Base-by-base conservation (phyloP, 2,888 invertebrate genomes). In the Scaptomyza reducta region DNA sequence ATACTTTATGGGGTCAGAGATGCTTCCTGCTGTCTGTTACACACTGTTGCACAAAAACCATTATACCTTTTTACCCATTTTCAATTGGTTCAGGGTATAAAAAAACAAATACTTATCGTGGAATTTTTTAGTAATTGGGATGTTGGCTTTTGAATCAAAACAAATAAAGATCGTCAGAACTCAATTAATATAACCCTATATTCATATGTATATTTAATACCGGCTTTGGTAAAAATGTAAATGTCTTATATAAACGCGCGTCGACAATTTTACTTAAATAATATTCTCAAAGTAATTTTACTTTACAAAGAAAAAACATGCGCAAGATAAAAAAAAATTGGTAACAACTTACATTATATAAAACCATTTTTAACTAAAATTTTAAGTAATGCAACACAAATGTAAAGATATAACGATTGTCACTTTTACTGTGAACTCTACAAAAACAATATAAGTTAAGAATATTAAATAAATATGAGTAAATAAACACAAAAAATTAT, bases 381-480 rank as follows among this genome's bases (percentile, higher is more conserved):
- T 35, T 22, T n/a, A 22, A 16, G 13, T 29, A 29, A 38, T 14
- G 22, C 6, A 74, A 44, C 22, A 46, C 29, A 68, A 14, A 45
- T 13, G 31, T 22, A 38, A 31, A 46, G 9, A 33, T 54, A 25
- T 42, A 56, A 25, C 18, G 11, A 29, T 27, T 33, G 40, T 55
- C 77, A 56, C 55, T 76, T 31, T 31, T 64, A 63, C 72, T 76
- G 42, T 35, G 40, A 29, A 57, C 14, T 57, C 9, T 44, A 45
- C 7, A 31, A 45, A 22, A 65, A 65, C 35, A 54, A 40, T 41
- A 63, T 50, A 54, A 18, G 13, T 42, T 41, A 22, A 50, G 42
- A 50, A 59, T 75, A 60, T 31, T 46, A 77, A 65, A 77, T 38
- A 72, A 62, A 61, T 55, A 35, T 47, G 50, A 46, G 58, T 22